Evolutionary conservation across 2,888 invertebrate genomes (phyloP).

Genomic region (Ormyrus thymus): DNA sequence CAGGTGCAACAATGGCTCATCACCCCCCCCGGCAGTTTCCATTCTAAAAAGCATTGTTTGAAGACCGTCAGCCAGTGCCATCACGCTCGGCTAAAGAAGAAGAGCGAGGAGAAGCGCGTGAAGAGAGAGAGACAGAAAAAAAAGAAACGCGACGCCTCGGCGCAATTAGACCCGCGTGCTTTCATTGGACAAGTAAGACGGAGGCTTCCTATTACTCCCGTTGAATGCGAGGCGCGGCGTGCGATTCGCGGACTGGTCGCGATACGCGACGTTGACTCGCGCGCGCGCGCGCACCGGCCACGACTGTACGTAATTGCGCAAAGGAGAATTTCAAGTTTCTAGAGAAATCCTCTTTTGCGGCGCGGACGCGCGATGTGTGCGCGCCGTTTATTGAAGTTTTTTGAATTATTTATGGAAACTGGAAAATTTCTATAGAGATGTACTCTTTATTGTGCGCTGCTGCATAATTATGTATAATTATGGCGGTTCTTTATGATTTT

Average conservation of each 20-base stretch:
- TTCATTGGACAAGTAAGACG: conserved; percentile 40
- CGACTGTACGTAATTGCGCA: too few species aligned
- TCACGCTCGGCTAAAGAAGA: conserved; percentile 37
- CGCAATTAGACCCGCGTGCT: conserved; percentile 44
- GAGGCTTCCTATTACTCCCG: conserved; percentile 3
- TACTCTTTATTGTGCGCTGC: too few species aligned
- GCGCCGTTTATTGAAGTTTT: too few species aligned
- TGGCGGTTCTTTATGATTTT: neutral
- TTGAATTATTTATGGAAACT: too few species aligned
- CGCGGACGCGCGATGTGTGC: too few species aligned
- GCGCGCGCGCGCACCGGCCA: too few species aligned
- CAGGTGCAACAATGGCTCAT: conserved; percentile 29
- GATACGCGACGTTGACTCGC: too few species aligned
- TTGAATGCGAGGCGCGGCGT: too few species aligned
- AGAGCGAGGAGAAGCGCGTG: conserved; percentile 9
- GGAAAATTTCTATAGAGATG: too few species aligned
- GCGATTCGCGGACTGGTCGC: too few species aligned
- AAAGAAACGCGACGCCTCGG: conserved; percentile 23
- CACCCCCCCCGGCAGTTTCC: conserved; percentile 14
- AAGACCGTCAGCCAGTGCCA: neutral
- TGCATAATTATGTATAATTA: neutral
- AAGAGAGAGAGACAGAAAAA: conserved; percentile 29
- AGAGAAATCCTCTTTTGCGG: too few species aligned
- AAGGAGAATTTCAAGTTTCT: too few species aligned
- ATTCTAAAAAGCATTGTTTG: conserved; percentile 37